A percentile compares a stretch with the other conserved stretches of the same genome.
These are phyloP conservation scores for Liodrosophila aerea DNA, from an alignment of 2,888 invertebrate genomes.

Conservation along the genomic window DNA sequence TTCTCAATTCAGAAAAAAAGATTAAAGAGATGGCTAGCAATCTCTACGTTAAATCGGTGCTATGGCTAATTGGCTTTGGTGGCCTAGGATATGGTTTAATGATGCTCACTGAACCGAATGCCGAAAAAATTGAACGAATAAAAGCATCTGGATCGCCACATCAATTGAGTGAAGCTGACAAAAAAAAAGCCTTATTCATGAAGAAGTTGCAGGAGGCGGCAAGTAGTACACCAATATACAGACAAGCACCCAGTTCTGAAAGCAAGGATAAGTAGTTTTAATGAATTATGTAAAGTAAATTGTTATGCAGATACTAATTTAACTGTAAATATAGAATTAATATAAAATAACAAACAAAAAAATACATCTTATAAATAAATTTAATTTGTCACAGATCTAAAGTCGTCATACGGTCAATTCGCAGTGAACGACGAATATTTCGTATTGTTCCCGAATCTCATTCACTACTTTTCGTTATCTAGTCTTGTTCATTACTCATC, in stretches of 20 bases:
- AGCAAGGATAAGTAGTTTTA: constrained; percentile 51
- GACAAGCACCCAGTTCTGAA: constrained; percentile 20
- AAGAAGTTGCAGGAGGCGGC: constrained; percentile 75
- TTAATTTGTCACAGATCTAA: too few species aligned
- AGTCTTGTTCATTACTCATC: too few species aligned
- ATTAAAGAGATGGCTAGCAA: constrained; percentile 75
- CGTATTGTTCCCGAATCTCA: too few species aligned
- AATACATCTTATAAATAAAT: too few species aligned
- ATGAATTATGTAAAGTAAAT: constrained; percentile 2
- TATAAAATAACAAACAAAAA: too few species aligned
- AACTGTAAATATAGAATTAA: constrained; percentile 15
- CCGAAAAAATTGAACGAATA: constrained; percentile 79
- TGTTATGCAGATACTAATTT: constrained; percentile 31
- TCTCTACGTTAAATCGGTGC: constrained; percentile 82
- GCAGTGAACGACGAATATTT: too few species aligned
- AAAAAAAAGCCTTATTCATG: constrained; percentile 76
- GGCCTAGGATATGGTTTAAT: constrained; percentile 86
- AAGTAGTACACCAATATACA: constrained; percentile 63
- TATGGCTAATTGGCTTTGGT: constrained; percentile 86
- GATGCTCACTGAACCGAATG: constrained; percentile 84
- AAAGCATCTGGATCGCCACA: constrained; percentile 51
- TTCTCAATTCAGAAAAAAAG: constrained; percentile 50
- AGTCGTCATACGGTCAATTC: too few species aligned
- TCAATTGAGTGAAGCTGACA: constrained; percentile 62
- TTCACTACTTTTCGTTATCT: too few species aligned